These are phyloP conservation scores for Paracentrotus lividus DNA, from an alignment of 53 echinoderm and acorn worm genomes.

Conservation along the genomic window DNA sequence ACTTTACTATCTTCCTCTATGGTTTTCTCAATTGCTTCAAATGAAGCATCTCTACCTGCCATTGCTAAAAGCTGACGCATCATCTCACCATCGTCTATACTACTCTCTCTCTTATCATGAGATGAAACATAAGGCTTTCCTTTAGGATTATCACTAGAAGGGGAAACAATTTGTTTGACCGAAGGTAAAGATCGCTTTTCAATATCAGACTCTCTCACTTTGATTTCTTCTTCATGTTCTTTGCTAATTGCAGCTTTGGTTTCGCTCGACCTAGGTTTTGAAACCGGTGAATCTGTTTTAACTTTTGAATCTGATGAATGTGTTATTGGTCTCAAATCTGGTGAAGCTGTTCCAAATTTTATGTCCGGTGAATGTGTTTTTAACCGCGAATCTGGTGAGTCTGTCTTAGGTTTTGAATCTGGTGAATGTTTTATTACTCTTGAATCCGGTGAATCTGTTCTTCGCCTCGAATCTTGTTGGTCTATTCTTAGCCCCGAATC, in stretches of 20 bases:
- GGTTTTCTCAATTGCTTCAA: constrained; percentile 1
- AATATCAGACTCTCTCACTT: neutral
- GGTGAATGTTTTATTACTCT: no score
- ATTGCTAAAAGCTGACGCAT: constrained; percentile 92
- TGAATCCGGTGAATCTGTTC: no score
- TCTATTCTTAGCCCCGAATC: no score
- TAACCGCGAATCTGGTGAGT: no score
- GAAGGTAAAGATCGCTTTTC: constrained; percentile 38
- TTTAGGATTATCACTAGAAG: constrained; percentile 1
- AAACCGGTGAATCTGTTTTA: constrained; percentile 23
- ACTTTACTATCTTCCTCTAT: neutral
- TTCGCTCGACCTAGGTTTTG: neutral
- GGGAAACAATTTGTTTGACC: constrained; percentile 9
- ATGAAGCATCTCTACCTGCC: constrained; percentile 71
- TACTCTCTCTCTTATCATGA: constrained; percentile 42
- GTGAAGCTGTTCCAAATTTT: no score
- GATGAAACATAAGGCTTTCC: constrained; percentile 9
- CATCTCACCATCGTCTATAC: constrained; percentile 93
- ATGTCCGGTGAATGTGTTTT: no score
- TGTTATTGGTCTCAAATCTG: no score
- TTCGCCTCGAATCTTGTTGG: no score
- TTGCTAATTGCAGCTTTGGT: neutral
- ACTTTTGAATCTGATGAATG: no score
- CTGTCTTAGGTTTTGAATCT: no score
- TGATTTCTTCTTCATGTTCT: constrained; percentile 9